phyloP scores from a whole-genome alignment of 2,113 vertebrate genomes.

The Mesembrinibis cayennensis region DNA sequence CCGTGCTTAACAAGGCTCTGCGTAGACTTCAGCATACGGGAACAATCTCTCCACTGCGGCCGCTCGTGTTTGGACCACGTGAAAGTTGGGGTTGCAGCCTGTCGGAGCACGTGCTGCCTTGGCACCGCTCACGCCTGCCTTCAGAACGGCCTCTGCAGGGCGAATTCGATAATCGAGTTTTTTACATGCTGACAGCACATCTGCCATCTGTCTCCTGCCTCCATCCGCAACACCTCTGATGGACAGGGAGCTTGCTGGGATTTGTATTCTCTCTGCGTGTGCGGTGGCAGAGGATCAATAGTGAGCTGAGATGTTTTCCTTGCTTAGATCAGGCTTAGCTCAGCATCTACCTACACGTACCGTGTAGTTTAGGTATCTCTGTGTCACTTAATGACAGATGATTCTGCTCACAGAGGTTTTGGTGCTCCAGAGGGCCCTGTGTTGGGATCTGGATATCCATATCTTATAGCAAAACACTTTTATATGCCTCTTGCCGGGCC shows the following conservation, averaged over 20 bases:
- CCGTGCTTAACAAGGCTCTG: no score
- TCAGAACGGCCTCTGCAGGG: not conserved
- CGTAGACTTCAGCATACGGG: not conserved
- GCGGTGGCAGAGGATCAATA: not conserved
- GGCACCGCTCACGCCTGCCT: not conserved
- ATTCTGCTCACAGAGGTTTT: not conserved
- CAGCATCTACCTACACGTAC: rapidly evolving
- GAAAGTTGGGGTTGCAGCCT: not conserved
- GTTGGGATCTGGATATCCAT: not conserved
- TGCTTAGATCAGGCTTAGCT: not conserved
- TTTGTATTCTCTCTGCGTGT: not conserved
- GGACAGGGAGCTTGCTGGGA: not conserved
- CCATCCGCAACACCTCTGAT: not conserved
- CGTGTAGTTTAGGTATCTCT: not conserved
- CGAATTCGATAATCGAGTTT: not conserved
- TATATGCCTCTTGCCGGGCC: rapidly evolving
- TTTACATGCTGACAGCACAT: not conserved
- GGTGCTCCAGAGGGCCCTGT: not conserved
- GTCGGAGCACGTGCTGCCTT: not conserved
- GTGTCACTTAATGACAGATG: not conserved
- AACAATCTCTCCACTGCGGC: not conserved
- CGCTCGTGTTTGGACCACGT: not conserved
- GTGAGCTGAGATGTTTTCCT: not conserved
- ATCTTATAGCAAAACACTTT: not conserved
- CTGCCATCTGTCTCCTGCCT: not conserved